Evolutionary conservation across 2,113 vertebrate genomes (phyloP).

Genomic region (Carollia perspicillata): DNA sequence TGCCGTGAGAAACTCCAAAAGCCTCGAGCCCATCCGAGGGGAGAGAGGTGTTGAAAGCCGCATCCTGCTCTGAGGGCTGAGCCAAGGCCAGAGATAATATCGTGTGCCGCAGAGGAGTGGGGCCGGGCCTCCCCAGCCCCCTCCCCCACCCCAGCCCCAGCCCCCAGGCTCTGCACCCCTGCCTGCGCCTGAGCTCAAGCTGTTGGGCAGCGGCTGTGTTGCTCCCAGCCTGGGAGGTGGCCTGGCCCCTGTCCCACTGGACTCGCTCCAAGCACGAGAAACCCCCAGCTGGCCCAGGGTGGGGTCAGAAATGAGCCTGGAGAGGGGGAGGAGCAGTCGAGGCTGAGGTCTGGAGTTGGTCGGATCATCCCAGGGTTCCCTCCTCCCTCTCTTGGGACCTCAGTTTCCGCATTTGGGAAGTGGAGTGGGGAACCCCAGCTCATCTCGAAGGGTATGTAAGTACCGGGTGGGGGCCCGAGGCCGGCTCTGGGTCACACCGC

Average conservation of each 20-base stretch:
- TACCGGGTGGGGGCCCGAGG: background rate
- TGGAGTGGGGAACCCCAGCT: background rate
- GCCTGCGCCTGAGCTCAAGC: background rate
- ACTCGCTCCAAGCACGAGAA: background rate
- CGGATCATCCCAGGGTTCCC: background rate
- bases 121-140: background rate
- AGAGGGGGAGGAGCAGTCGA: background rate
- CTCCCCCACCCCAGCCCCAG: background rate
- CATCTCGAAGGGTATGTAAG: background rate
- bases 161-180: background rate
- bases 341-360: background rate
- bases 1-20: slow-evolving; percentile 68
- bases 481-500: no score
- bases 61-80: slow-evolving; percentile 59
- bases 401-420: background rate
- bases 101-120: background rate
- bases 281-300: background rate
- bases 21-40: background rate
- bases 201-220: background rate
- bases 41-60: slow-evolving; percentile 71
- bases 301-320: background rate
- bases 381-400: background rate
- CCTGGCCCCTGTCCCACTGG: background rate
- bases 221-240: background rate
- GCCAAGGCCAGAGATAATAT: slow-evolving; percentile 69